Base-by-base conservation (phyloP, 2,888 invertebrate genomes). In the Pandemis corylana region DNA sequence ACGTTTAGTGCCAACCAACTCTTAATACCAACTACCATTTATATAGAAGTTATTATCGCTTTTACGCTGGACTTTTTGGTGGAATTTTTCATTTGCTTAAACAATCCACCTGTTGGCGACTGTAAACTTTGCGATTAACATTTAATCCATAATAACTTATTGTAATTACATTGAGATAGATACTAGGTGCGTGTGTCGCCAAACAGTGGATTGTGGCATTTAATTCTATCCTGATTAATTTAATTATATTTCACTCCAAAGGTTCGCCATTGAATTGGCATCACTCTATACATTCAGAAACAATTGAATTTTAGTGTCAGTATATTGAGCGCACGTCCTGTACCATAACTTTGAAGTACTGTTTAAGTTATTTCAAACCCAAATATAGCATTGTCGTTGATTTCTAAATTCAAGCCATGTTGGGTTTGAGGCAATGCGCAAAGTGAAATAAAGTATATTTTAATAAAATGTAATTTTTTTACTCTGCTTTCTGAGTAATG, bases 1-100 rank as follows among this genome's bases (percentile, higher is more conserved):
- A 56, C 61, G 73, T 73, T 74, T 72, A 75, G 73, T 67, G 75
- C 71, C 75, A 71, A 70, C 15, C 74, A 70, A 75, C 75, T 62
- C 74, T 74, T 74, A 74, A 66, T 41, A 42, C 46, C 46, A 12
- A 46, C 28, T 70, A 53, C 70, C 36, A 44, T 62, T 44, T 61
- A 70, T 66, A n/a, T 28, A 46, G 15, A 53, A 42, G 12, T 5
- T 12, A n/a, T 36, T 65, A 56, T 65, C n/a, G 59, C 20, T 62
- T 56, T 63, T 44, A 36, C 51, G 36, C 12, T 15, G 56, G 36
- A 41, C 20, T 41, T 68, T 36, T 62, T 42, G n/a, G 42, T 66
- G n/a, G 20, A 46, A 46, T 36, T 20, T 71, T 49, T 46, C 44
- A 9, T 65, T 71, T 44, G 44, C 51, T 36, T 41, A 15, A 42